phyloP scores from a whole-genome alignment of 2,113 vertebrate genomes.

The Anhinga rufa region DNA sequence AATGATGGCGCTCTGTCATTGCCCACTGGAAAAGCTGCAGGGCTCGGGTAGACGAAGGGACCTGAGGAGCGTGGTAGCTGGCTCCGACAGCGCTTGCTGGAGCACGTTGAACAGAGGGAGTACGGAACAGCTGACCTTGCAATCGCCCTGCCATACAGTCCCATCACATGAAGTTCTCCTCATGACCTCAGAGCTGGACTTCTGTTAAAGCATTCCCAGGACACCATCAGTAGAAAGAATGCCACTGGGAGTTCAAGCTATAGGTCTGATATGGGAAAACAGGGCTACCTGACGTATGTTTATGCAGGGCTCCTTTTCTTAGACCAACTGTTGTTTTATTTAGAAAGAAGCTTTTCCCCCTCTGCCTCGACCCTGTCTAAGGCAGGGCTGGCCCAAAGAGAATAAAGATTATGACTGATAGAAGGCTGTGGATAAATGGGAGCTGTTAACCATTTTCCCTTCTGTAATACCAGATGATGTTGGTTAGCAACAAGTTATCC shows the following conservation, averaged over 20 bases:
- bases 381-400: background rate
- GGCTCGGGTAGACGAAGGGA: background rate
- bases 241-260: background rate
- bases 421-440: background rate
- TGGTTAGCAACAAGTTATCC: constrained; percentile 50
- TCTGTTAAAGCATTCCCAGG: background rate
- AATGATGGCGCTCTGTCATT: background rate
- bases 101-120: background rate
- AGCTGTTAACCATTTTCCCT: constrained; percentile 19
- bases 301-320: background rate
- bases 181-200: background rate
- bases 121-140: background rate
- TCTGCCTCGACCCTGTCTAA: background rate
- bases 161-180: background rate
- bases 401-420: background rate
- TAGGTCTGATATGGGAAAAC: background rate
- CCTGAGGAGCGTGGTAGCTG: background rate
- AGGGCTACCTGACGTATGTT: background rate
- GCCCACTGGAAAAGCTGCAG: background rate
- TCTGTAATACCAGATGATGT: constrained; percentile 39
- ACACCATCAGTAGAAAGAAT: background rate
- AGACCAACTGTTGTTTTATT: background rate
- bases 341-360: background rate
- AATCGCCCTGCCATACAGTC: background rate
- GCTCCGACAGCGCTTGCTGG: background rate